These are phyloP conservation scores for Lutjanus erythropterus DNA, from an alignment of 2,113 vertebrate species.

Conservation along the genomic window DNA sequence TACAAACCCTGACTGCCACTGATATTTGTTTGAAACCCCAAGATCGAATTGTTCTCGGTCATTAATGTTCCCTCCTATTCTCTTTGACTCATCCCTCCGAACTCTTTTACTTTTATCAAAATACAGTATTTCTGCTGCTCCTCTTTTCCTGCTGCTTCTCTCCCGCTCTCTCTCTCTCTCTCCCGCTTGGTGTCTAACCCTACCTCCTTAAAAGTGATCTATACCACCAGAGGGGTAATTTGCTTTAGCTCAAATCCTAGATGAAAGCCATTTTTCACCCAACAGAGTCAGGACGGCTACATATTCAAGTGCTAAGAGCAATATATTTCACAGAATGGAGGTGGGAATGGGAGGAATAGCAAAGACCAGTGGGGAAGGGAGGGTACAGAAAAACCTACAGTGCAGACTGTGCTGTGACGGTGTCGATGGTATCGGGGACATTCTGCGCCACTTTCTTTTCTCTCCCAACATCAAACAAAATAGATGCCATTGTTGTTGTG, in stretches of 20 bases:
- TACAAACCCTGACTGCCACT: constrained; percentile 4
- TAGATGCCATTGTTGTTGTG: constrained; percentile 37
- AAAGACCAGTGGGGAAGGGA: constrained; percentile 25
- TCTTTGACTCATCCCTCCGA: constrained; percentile 29
- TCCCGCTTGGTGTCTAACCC: background rate
- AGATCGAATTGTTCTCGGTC: constrained; percentile 29
- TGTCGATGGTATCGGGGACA: constrained; percentile 5
- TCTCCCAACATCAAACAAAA: constrained; percentile 50
- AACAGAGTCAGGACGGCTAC: constrained; percentile 51
- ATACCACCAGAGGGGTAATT: constrained; percentile 76
- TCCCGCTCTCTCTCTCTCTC: background rate
- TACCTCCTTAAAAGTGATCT: constrained; percentile 64
- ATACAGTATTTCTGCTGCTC: constrained; percentile 22
- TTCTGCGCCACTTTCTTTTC: constrained; percentile 5
- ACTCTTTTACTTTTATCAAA: constrained; percentile 40
- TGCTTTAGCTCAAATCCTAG: constrained; percentile 71
- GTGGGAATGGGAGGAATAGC: constrained; percentile 28
- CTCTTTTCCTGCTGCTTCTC: constrained; percentile 4
- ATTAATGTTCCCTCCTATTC: constrained; percentile 52
- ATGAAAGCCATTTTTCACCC: constrained; percentile 78
- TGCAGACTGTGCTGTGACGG: constrained; percentile 11
- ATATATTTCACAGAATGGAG: constrained; percentile 41
- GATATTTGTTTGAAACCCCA: constrained; percentile 13
- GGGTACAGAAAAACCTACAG: constrained; percentile 28
- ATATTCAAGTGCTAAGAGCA: constrained; percentile 69